A percentile compares a stretch with the other conserved stretches of the same genome.
phyloP scores from a whole-genome alignment of 2,888 invertebrate species.

The Congeria kusceri region DNA sequence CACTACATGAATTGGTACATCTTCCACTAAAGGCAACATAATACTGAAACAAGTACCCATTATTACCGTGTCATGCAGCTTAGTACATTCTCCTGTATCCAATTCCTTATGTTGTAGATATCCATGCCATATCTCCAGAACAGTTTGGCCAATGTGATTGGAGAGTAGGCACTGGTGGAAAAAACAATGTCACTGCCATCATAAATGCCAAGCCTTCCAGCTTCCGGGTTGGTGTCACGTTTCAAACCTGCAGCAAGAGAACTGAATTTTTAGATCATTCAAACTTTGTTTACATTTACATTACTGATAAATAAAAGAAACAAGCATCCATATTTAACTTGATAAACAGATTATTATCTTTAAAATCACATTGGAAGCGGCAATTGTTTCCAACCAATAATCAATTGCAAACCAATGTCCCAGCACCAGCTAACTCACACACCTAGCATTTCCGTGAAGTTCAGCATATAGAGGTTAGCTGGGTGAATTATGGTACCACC shows the following conservation, averaged over 20 bases:
- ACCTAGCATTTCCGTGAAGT: constrained; percentile 87
- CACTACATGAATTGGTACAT: no score
- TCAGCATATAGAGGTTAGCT: constrained; percentile 87
- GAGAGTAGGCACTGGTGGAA: constrained; percentile 86
- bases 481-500: constrained; percentile 89
- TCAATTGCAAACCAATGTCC: no score
- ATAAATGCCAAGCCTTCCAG: constrained; percentile 86
- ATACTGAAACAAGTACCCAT: no score
- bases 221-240: constrained; percentile 25
- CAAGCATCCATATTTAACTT: no score
- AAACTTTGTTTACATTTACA: no score
- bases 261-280: no score
- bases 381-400: no score
- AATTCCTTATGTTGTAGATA: constrained; percentile 85
- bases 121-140: constrained; percentile 88
- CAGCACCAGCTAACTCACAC: constrained; percentile 27
- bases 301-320: no score
- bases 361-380: no score
- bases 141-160: constrained; percentile 86
- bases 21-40: no score
- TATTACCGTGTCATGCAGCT: constrained; percentile 85
- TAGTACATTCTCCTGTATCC: constrained; percentile 84
- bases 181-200: constrained; percentile 87
- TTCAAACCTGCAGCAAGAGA: no score
- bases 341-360: no score